phyloP scores from a whole-genome alignment of 2,888 invertebrate genomes.

The Tenthredo livida region DNA sequence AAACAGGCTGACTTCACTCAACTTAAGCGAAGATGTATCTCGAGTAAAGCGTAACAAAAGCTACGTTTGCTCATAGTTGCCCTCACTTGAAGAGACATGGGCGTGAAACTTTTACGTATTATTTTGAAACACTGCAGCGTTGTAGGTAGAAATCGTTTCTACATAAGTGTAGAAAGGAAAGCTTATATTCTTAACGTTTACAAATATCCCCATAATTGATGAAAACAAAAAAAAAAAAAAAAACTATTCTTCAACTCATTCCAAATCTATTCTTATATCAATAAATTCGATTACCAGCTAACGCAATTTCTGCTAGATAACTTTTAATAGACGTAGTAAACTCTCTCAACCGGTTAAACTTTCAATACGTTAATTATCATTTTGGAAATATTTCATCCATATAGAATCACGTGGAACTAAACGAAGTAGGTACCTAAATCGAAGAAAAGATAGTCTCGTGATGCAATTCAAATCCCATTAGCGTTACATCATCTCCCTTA shows the following conservation, averaged over 20 bases:
- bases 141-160: too few relatives aligned
- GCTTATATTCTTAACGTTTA: neutral
- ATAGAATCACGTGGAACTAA: neutral
- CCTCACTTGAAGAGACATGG: neutral
- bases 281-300: neutral
- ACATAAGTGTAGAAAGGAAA: neutral
- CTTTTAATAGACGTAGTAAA: conserved; percentile 27
- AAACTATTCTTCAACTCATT: too few relatives aligned
- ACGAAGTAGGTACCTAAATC: too few relatives aligned
- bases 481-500: conserved; percentile 2
- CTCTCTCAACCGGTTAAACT: conserved; percentile 9
- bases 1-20: conserved; percentile 32
- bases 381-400: neutral
- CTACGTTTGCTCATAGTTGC: conserved; percentile 14
- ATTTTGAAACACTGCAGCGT: neutral
- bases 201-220: neutral
- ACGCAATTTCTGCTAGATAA: conserved; percentile 29
- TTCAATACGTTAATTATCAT: conserved; percentile 32
- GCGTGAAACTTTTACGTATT: neutral
- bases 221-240: too few relatives aligned
- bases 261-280: neutral
- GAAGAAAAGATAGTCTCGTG: too few relatives aligned
- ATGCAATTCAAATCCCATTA: conserved; percentile 43
- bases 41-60: conserved; percentile 20
- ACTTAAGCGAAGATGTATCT: conserved; percentile 28